Evolutionary conservation across 2,888 invertebrate genomes (phyloP), one percentile per base, ranked within the genome.

Genomic region (Apamea sordens): DNA sequence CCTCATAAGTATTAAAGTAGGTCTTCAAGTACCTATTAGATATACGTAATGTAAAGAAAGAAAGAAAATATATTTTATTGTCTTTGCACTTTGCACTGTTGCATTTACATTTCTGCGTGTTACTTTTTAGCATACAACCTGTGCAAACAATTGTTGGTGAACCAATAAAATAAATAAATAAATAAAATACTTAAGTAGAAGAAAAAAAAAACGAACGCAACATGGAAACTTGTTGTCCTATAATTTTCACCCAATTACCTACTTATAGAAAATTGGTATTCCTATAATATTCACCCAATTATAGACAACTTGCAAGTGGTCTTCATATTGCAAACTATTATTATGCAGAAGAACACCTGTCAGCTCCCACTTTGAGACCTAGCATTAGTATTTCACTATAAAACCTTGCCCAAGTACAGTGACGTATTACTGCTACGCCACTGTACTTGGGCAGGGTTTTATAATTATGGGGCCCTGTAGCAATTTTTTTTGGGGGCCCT

Each of bases 281-380:
- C 41, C 41, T 59, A 73, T 73, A 59, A 68, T 73, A 59, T 63
- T 63, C 80, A 36, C 53, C 1, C 7, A 32, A 80, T 74, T 68
- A 78, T 18, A 3, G 28, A 32, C 50, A 32, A 69, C 21, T 24
- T 50, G 67, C 28, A 50, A 50, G 4, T 63, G n/a, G n/a, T 50
- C 41, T 63, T 70, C 15, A n/a, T n/a, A 44, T 21, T 44, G 24
- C 6, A 28, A 53, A 50, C 41, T 36, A 56, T 80, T 28, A 80
- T 65, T 59, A 80, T 70, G 56, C 47, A 6, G 24, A 68, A 53
- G 15, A 5, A 53, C 81, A 81, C 21, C 0, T 76, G 76, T 50
- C 11, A 32, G 44, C 1, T 82, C 44, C 2, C 82, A 82, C 59
- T 41, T 64, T 44, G 13, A 70, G 24, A 36, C 72, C 47, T 82